Evolutionary conservation across 1,140 invertebrate genomes (phyloP), one percentile per base, ranked within the genome.

Genomic region (Bombus superbus): DNA sequence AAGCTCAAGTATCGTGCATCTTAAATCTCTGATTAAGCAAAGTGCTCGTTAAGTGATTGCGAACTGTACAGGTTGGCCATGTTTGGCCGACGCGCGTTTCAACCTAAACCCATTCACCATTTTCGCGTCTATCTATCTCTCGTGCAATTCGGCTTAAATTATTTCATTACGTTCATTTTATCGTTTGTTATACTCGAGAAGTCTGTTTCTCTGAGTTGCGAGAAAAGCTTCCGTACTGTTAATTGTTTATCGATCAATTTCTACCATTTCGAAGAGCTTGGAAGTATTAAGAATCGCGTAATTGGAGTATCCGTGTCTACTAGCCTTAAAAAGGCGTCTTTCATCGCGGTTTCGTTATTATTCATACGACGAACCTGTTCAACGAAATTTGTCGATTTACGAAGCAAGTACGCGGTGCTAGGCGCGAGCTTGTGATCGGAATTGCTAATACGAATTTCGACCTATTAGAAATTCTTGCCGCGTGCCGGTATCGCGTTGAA

Each of bases 361-460:
- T 85, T 85, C 83, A 64, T 73, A 40, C 57, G 42, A 64, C 40
- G 22, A 35, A 72, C 22, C 68, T 72, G 68, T 84, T 64, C 83
- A 72, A 57, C 68, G 66, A 85, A 85, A 85, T 80, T 85, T 79
- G 76, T 25, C 77, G 40, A 68, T 80, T 85, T 80, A 80, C 83
- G 32, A 57, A 13, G 25, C 83, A 35, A 72, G 76, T 62, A 72
- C 75, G 66, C 76, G 83, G 38, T 42, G 53, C 75, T 79, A 53
- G 82, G 42, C 62, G 40, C 53, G 3, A 22, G 38, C 68, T 38
- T 64, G 83, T 80, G 83, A 85, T 73, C 68, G 57, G 83, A 85
- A 85, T 85, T 47, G 77, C 76, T 85, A 85, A 85, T 85, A 59
- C 42, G 13, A 62, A 80, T 72, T 77, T 44, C 38, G n/a, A 64